These are phyloP conservation scores for Epinotia nisella DNA, from an alignment of 2,888 invertebrate species.

Conservation along the genomic window DNA sequence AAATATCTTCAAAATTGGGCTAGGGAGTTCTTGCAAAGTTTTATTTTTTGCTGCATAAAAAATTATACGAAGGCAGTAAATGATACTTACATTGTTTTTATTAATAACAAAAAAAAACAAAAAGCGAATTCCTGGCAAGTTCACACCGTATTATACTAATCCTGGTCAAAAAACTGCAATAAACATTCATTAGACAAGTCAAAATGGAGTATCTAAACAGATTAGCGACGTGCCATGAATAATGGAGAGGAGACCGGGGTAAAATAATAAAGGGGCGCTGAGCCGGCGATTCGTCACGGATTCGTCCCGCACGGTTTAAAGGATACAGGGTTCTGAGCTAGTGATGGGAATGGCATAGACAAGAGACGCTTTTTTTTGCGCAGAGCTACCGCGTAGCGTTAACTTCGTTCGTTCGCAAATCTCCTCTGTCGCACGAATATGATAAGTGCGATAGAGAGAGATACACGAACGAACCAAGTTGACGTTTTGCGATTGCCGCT, in stretches of 20 bases:
- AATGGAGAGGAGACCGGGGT: conserved; percentile 61
- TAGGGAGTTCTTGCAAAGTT: too few species aligned
- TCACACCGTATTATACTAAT: conserved; percentile 13
- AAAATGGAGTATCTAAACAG: conserved; percentile 48
- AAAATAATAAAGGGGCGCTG: conserved; percentile 49
- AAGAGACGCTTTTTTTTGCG: background rate
- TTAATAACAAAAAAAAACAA: background rate
- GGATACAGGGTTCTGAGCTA: conserved; percentile 10
- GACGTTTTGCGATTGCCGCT: too few species aligned
- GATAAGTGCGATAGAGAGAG: too few species aligned
- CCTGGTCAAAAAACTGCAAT: conserved; percentile 30
- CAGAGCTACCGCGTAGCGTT: too few species aligned
- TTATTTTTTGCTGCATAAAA: too few species aligned
- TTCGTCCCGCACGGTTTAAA: conserved; percentile 62
- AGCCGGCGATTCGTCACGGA: conserved; percentile 73
- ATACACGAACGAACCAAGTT: too few species aligned
- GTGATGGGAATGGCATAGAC: conserved; percentile 25
- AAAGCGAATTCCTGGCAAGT: background rate
- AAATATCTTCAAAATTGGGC: too few species aligned
- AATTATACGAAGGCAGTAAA: too few species aligned
- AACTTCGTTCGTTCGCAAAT: too few species aligned
- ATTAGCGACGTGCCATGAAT: conserved; percentile 69
- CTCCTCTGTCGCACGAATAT: too few species aligned
- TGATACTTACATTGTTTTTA: too few species aligned
- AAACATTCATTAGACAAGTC: conserved; percentile 43